Evolutionary conservation across 2,888 invertebrate species (phyloP), one percentile per base, ranked within the genome.

Genomic region (Matsumyia berberina): DNA sequence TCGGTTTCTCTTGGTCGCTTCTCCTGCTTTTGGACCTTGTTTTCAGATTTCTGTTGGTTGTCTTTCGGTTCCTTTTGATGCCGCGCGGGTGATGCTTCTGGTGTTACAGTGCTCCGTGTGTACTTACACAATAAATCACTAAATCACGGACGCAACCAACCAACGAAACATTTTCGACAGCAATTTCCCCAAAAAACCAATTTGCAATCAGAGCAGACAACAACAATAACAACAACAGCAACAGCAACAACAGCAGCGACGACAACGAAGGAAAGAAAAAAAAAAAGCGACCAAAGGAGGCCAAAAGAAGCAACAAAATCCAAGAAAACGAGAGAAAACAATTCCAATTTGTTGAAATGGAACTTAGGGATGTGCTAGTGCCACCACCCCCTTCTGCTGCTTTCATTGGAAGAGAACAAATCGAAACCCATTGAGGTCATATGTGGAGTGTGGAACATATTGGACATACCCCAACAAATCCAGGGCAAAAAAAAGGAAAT

Each of bases 351-450:
- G 72, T 83, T 49, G 17, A 66, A 78, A 72, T 60, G 60, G 15
- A 24, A 49, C 37, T 39, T 49, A 70, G 58, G 57, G 53, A 42
- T 64, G 58, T 9, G 57, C 57, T 37, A 24, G 2, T 24, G n/a
- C 24, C 2, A 24, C 24, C 24, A 24, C 35, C 42, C 64, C 58
- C 44, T 70, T 37, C 51, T 39, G 37, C 64, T 62, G 42, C 60
- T 1, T 8, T 19, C 11, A 15, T 12, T 44, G 17, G 39, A 37
- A 37, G 31, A 53, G 44, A 78, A 78, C 78, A 69, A 83, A 83
- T 83, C 78, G 78, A 78, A 78, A 55, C 67, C 62, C 67, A 78
- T 78, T 67, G 73, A 78, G 78, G 83, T 78, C 83, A 83, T 73
- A 62, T 73, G 78, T 55, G 55, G 33, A 66, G 60, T 60, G 60